phyloP scores from a whole-genome alignment of 2,888 invertebrate species.

The Erpobdella octoculata region DNA sequence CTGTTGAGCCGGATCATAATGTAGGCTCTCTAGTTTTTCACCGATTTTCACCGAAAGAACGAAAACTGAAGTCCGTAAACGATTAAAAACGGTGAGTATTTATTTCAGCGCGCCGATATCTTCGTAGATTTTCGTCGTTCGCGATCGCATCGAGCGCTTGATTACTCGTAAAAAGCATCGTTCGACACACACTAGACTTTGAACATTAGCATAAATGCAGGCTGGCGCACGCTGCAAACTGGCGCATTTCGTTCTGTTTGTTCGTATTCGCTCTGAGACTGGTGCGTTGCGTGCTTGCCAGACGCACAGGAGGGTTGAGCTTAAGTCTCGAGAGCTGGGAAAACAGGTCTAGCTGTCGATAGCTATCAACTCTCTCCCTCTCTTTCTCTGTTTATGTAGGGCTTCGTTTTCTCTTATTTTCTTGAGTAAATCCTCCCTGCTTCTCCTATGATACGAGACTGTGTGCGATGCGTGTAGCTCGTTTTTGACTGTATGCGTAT shows the following conservation, averaged over 20 bases:
- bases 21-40: neutral
- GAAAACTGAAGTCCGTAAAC: neutral
- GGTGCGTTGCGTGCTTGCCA: neutral
- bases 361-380: too few species aligned
- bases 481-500: slow-evolving; percentile 8
- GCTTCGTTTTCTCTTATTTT: too few species aligned
- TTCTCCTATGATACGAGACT: too few species aligned
- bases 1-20: neutral
- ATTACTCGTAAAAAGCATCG: too few species aligned
- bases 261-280: slow-evolving; percentile 7
- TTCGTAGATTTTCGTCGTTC: neutral
- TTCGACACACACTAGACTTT: too few species aligned
- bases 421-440: too few species aligned
- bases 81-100: neutral
- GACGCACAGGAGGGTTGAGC: neutral
- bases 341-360: too few species aligned
- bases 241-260: neutral
- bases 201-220: slow-evolving; percentile 7
- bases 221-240: slow-evolving; percentile 7
- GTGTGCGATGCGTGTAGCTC: too few species aligned
- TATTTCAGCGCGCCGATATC: neutral
- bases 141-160: neutral
- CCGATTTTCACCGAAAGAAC: neutral
- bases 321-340: neutral
- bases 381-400: too few species aligned